Conservation (phyloP, 2,797 vertebrate genomes). For the Phoebastria nigripes region DNA sequence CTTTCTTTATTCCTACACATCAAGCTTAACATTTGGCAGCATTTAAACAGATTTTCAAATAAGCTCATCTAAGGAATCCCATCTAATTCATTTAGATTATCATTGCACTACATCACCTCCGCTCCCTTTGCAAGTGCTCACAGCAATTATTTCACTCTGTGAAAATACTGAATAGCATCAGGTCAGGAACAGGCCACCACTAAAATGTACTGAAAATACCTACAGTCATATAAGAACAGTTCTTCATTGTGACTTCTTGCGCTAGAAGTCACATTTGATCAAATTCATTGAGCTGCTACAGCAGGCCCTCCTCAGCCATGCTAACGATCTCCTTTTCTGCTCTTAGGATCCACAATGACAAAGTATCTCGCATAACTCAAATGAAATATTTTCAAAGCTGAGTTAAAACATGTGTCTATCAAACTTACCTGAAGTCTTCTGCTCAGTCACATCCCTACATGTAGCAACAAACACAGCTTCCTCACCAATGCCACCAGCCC, state of each 20-base stretch:
- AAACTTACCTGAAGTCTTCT: background rate
- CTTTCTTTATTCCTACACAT: background rate
- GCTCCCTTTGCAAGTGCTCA: background rate
- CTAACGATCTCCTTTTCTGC: background rate
- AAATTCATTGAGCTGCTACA: background rate
- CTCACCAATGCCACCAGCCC: background rate
- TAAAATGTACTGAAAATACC: background rate
- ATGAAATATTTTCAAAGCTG: background rate
- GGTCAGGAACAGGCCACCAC: background rate
- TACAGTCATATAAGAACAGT: background rate
- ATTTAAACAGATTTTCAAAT: background rate
- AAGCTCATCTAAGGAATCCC: background rate
- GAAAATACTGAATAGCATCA: background rate
- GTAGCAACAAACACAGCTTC: accelerated
- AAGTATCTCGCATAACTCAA: background rate
- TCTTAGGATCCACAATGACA: background rate
- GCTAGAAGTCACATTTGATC: background rate
- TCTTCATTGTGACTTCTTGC: background rate
- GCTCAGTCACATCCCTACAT: background rate
- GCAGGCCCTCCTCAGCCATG: background rate
- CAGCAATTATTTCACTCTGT: background rate
- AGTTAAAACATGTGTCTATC: background rate
- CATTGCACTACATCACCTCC: background rate
- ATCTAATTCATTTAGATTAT: background rate
- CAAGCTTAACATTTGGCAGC: background rate